These are phyloP conservation scores for Yponomeuta plumbellus DNA, from an alignment of 2,888 invertebrate genomes.

Conservation along the genomic window DNA sequence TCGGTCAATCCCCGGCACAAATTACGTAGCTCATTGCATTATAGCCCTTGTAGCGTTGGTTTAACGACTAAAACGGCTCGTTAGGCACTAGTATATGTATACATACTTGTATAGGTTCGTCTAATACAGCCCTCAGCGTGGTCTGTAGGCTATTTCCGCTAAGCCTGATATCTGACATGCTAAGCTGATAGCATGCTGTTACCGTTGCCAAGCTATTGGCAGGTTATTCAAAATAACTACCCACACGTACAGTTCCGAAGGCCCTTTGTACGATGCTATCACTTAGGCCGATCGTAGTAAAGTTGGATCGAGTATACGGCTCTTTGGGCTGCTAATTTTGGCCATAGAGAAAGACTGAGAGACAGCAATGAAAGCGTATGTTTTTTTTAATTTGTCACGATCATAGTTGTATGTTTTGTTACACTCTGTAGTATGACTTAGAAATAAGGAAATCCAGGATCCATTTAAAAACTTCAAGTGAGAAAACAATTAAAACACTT, in stretches of 20 bases:
- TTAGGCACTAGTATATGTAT: background rate
- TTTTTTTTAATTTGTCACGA: too few relatives aligned
- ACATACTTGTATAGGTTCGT: background rate
- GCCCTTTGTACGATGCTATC: too few relatives aligned
- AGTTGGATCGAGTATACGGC: too few relatives aligned
- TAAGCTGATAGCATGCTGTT: conserved; percentile 2
- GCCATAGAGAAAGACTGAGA: too few relatives aligned
- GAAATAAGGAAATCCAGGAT: too few relatives aligned
- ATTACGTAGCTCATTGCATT: background rate
- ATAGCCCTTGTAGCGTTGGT: background rate
- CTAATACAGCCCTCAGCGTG: conserved; percentile 6
- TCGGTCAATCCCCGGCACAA: background rate
- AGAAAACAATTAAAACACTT: too few relatives aligned
- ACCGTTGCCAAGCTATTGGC: conserved; percentile 8
- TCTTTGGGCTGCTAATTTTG: too few relatives aligned
- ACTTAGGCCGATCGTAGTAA: too few relatives aligned
- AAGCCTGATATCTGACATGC: conserved; percentile 13
- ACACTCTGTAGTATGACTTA: too few relatives aligned
- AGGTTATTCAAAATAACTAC: conserved; percentile 9
- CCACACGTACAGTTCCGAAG: background rate
- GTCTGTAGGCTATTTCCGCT: conserved; percentile 11
- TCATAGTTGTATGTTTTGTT: too few relatives aligned
- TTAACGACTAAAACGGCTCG: background rate
- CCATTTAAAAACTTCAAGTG: too few relatives aligned
- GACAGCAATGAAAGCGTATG: too few relatives aligned